Base-by-base conservation (phyloP, 1,140 invertebrate species). In the Philopotamus ludificatus region DNA sequence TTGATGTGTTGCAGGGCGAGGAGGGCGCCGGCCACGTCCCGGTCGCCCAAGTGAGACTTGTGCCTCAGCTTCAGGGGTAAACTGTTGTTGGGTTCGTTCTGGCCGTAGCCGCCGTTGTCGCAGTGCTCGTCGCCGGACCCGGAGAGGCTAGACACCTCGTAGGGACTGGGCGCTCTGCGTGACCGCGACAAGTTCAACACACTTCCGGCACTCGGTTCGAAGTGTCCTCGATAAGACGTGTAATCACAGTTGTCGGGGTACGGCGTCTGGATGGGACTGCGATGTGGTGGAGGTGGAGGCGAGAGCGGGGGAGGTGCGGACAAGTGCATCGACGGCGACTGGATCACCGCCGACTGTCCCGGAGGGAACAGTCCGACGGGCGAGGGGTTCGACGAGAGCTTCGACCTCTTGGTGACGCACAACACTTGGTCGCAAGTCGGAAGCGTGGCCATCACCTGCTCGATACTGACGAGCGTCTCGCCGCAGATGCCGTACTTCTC, bases 401-500 rank as follows among this genome's bases (percentile, higher is more conserved):
- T 94, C 54, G 89, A 85, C 23, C 91, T 82, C 74, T 94, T 94
- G 0, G 88, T 89, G 0, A 92, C 84, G 74, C 86, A 90, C 7
- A 94, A 80, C 0, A 92, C 88, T 75, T 93, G 90, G 62, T 94
- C 92, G 69, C 85, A 89, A 18, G 89, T 85, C 0, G 92, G 92
- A 63, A 94, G 74, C 0, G 89, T 90, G 0, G 92, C 90, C 68
- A 94, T 77, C 2, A 95, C 91, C 77, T 94, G 92, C 72, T 94
- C 92, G 21, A 93, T 85, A 72, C 89, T 93, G 44, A 95, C 89
- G 18, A 95, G 82, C 16, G 84, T 86, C 72, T 95, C 92, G 2
- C 90, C 92, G 72, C 87, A 90, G 62, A 97, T 93, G 3, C 94
- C 94, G 73, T 90, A 98, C 73, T 96, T 95, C 68, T 97, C 94